These are phyloP conservation scores for Atherinosoma microstoma DNA, from an alignment of 2,797 vertebrate genomes.

Conservation along the genomic window DNA sequence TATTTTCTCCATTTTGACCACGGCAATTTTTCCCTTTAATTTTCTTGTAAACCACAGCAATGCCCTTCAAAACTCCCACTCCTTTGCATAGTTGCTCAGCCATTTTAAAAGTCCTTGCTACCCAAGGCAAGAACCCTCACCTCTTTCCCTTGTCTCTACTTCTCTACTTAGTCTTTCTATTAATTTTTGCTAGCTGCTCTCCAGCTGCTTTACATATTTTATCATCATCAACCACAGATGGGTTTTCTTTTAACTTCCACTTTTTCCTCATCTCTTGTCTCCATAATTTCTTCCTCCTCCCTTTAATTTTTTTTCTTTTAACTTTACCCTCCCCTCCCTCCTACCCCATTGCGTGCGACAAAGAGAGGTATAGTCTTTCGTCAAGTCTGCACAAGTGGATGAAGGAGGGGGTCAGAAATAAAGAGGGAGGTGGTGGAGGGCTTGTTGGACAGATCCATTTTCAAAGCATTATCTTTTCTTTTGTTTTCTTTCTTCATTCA, in stretches of 20 bases:
- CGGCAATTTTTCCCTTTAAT: constrained; percentile 9
- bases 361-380: constrained; percentile 75
- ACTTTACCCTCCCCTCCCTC: constrained; percentile 27
- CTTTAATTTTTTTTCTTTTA: constrained; percentile 31
- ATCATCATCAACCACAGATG: constrained; percentile 25
- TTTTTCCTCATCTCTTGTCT: constrained; percentile 39
- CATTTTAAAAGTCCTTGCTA: constrained; percentile 51
- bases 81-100: constrained; percentile 22
- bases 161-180: constrained; percentile 11
- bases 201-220: constrained; percentile 26
- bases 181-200: constrained; percentile 19
- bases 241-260: constrained; percentile 31
- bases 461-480: constrained; percentile 82
- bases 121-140: constrained; percentile 26
- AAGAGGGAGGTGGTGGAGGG: constrained; percentile 35
- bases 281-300: constrained; percentile 44
- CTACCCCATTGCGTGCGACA: constrained; percentile 71
- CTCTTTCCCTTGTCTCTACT: constrained; percentile 11
- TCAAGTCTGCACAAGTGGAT: constrained; percentile 77
- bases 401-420: constrained; percentile 52
- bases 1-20: constrained; percentile 5
- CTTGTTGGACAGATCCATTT: constrained; percentile 75
- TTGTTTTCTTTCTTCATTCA: constrained; percentile 79
- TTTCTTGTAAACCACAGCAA: constrained; percentile 31
- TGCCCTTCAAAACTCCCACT: constrained; percentile 7